Evolutionary conservation across 2,888 invertebrate species (phyloP), one percentile per base, ranked within the genome.

Genomic region (Mimas tiliae): DNA sequence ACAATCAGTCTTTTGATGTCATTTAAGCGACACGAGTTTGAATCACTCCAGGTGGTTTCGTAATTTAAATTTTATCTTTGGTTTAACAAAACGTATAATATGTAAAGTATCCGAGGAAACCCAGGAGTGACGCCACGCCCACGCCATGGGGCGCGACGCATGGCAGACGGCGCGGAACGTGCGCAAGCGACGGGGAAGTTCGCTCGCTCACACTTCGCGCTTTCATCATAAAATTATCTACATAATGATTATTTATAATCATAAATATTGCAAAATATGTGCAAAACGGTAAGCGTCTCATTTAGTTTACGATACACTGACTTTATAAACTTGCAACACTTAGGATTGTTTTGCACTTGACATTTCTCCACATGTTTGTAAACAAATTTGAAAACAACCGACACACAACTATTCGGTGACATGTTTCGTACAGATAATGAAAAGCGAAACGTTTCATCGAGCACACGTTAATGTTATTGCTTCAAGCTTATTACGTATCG

Each of bases 261-360:
- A 85, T 89, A 88, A 86, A 88, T 89, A 90, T 91, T 92, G 91
- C 91, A 90, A 90, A 92, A 91, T 87, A 90, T 88, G 93, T 93
- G 93, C 93, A 91, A 89, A 92, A 91, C 87, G 81, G 90, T 89
- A 93, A 93, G 93, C 91, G 84, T 89, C 87, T 90, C 88, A 81
- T 87, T 88, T 88, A 88, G 80, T 87, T 90, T 89, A 90, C 85
- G 84, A 89, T 88, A 91, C 90, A 91, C 86, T 84, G 90, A 90
- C 87, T 87, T 83, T 86, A 86, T 84, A 84, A 87, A 86, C 79
- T 85, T 86, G 90, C 89, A 88, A 91, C 85, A 89, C 85, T 88
- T 85, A 88, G 78, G 79, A 88, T 85, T 84, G 88, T 89, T 87
- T 89, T 86, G 88, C 87, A 87, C 86, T 85, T 87, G 73, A 80